Evolutionary conservation across 2,797 vertebrate genomes (phyloP).

Genomic region (Pseudochirops corinnae): DNA sequence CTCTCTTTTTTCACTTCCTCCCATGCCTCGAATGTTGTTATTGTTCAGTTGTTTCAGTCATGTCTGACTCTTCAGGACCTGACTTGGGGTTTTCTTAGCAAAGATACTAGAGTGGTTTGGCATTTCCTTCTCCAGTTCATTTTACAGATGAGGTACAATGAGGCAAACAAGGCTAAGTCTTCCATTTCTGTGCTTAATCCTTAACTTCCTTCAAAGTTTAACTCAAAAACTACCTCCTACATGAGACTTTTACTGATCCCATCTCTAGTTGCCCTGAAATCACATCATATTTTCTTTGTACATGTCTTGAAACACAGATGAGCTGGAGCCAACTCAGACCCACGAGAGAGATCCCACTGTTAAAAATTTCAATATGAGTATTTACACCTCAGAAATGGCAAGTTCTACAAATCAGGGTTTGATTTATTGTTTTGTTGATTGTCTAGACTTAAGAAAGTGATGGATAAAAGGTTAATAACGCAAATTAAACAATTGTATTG

Average conservation of each 20-base stretch:
- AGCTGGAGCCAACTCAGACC: neutral
- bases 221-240: neutral
- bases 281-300: neutral
- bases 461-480: neutral
- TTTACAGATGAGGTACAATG: neutral
- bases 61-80: neutral
- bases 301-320: neutral
- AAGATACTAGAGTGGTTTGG: neutral
- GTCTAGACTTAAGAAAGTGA: neutral
- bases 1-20: neutral
- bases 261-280: neutral
- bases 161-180: neutral
- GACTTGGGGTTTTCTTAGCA: neutral
- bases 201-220: neutral
- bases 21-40: neutral
- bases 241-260: neutral
- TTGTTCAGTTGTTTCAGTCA: neutral
- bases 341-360: neutral
- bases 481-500: neutral
- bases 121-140: neutral
- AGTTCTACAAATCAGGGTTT: neutral
- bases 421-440: neutral
- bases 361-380: neutral
- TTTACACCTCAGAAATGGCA: neutral
- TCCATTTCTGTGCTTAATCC: neutral